Evolutionary conservation across 2,888 invertebrate genomes (phyloP).

Genomic region (Xestoiulus laeticollis): DNA sequence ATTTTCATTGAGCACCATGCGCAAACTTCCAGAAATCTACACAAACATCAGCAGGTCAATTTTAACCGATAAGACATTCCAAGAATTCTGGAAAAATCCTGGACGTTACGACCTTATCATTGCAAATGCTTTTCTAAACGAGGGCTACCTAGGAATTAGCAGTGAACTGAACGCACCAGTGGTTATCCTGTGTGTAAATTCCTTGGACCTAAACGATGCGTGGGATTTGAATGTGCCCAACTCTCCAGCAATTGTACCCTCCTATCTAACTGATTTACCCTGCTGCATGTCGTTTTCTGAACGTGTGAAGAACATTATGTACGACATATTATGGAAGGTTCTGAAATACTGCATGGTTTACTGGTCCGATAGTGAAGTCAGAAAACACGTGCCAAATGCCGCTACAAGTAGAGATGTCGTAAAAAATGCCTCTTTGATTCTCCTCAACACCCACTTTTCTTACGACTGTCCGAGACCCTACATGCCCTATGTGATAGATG

Average conservation of each 20-base stretch:
- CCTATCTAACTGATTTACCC: background rate
- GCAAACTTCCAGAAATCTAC: background rate
- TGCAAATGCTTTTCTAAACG: conserved; percentile 36
- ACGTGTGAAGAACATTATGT: background rate
- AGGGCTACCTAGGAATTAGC: background rate
- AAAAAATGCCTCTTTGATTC: conserved; percentile 42
- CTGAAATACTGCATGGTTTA: background rate
- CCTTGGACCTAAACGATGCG: background rate
- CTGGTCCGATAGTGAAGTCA: background rate
- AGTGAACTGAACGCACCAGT: background rate
- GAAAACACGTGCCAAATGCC: background rate
- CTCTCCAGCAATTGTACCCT: background rate
- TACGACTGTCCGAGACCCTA: conserved; percentile 21
- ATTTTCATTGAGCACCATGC: background rate
- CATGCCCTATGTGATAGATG: conserved; percentile 49
- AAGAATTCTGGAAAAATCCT: background rate
- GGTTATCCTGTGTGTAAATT: background rate
- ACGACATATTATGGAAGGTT: background rate
- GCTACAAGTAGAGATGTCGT: background rate
- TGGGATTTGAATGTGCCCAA: conserved; percentile 47
- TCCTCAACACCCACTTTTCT: conserved; percentile 20
- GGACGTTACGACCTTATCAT: conserved; percentile 16
- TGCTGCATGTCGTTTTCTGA: background rate
- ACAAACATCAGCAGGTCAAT: background rate
- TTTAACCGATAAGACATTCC: background rate